Base-by-base conservation (phyloP, 2,113 vertebrate genomes). In the Motacilla alba region DNA sequence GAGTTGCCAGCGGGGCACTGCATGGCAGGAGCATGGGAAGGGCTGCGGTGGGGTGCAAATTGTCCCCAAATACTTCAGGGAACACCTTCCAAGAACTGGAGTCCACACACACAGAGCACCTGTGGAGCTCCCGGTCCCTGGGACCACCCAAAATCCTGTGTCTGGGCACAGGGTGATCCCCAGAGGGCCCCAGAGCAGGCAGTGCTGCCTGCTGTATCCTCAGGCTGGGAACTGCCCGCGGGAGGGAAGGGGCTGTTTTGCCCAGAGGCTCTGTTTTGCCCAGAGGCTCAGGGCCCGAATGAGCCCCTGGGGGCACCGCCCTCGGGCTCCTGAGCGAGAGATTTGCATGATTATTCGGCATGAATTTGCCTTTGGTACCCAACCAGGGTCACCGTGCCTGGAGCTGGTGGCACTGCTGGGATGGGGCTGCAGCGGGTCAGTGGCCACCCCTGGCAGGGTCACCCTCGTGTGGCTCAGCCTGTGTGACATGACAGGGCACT, bases 81-180 rank as follows among this genome's bases (percentile, higher is more conserved):
- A 67, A 55, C 24, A 50, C 11, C 37, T 90, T 72, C n/a, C 49
- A 33, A 50, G 31, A 5, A 2, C 2, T 4, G 21, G 53, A 53
- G 8, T 68, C 16, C 37, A 23, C 10, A 10, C 17, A 59, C 3
- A 4, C 9, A 9, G 20, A 33, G 41, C 8, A 4, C 30, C 26
- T 7, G 12, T 0, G 2, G 39, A 41, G 44, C 59, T 37, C 53
- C 46, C 0, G 0, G 13, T 11, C 35, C 37, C 27, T 9, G 7
- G 19, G 4, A 22, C 15, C 31, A 33, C n/a, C n/a, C 16, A 1
- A 30, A 85, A 28, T 27, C 37, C 33, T 1, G 0, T 1, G 24
- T 4, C 13, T 50, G 63, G 52, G 64, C 37, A 15, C 37, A 31
- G 63, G 8, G 33, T 30, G 80, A 77, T 43, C 24, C 24, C 17